phyloP scores from a whole-genome alignment of 2,113 vertebrate species.

The Vidua macroura region DNA sequence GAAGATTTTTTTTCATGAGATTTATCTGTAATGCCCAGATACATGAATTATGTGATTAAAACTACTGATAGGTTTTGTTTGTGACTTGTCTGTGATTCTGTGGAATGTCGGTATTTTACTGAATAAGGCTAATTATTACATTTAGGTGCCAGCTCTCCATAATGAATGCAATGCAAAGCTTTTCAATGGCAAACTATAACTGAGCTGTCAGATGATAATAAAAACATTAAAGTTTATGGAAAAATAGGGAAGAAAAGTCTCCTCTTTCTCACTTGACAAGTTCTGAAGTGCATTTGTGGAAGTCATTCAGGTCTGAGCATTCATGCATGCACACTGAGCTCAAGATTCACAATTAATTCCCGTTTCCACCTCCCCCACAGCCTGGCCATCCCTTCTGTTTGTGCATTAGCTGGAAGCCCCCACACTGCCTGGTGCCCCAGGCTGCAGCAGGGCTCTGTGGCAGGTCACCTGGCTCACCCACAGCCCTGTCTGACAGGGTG shows the following conservation, averaged over 20 bases:
- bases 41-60: slow-evolving; percentile 23
- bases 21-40: not conserved
- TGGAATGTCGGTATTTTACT: slow-evolving; percentile 13
- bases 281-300: not conserved
- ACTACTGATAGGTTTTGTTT: slow-evolving; percentile 10
- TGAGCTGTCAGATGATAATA: not conserved
- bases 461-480: not conserved
- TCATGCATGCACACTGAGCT: slow-evolving; percentile 39
- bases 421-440: not conserved
- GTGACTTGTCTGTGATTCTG: not conserved
- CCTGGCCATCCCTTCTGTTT: not conserved
- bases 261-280: not conserved
- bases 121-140: not conserved
- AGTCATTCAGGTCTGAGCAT: slow-evolving; percentile 46
- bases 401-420: not conserved
- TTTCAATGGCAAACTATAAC: slow-evolving; percentile 17
- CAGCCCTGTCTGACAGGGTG: not conserved
- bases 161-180: not conserved
- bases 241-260: not conserved
- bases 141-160: not conserved
- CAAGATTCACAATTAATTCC: slow-evolving; percentile 16
- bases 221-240: not conserved
- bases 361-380: slow-evolving; percentile 13
- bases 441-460: not conserved
- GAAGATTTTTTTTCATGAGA: not conserved